Conservation (phyloP, 2,113 vertebrate genomes). For the Chionomys nivalis region DNA sequence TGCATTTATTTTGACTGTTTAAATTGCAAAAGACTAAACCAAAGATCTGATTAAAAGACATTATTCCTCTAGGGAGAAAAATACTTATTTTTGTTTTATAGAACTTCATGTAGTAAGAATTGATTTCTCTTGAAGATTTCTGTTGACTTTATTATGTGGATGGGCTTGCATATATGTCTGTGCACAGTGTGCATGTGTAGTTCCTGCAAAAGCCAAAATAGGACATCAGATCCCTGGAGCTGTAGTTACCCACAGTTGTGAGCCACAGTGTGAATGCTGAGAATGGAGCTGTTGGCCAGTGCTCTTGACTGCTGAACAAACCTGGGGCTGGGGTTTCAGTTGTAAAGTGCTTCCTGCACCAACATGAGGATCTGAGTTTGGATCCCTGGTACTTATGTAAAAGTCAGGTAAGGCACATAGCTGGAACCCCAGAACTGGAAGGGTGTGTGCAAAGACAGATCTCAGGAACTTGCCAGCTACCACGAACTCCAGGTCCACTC, state of each 20-base stretch:
- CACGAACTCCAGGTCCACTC: neutral
- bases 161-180: neutral
- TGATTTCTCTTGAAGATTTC: constrained; percentile 37
- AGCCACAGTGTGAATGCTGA: neutral
- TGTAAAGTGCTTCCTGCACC: neutral
- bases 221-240: neutral
- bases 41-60: constrained; percentile 18
- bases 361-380: neutral
- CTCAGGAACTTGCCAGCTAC: neutral
- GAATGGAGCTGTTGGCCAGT: neutral
- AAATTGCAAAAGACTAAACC: constrained; percentile 16
- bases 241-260: neutral
- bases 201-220: neutral
- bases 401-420: no score
- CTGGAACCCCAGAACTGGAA: neutral
- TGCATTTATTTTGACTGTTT: constrained; percentile 34
- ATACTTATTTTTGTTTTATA: constrained; percentile 32
- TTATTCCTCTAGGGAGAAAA: constrained; percentile 55
- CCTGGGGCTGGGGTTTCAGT: neutral
- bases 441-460: neutral
- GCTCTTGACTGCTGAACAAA: neutral
- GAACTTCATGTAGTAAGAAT: neutral
- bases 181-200: neutral
- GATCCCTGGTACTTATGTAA: neutral
- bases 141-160: neutral